Evolutionary conservation across 2,888 invertebrate genomes (phyloP).

Genomic region (Globia sparganii): DNA sequence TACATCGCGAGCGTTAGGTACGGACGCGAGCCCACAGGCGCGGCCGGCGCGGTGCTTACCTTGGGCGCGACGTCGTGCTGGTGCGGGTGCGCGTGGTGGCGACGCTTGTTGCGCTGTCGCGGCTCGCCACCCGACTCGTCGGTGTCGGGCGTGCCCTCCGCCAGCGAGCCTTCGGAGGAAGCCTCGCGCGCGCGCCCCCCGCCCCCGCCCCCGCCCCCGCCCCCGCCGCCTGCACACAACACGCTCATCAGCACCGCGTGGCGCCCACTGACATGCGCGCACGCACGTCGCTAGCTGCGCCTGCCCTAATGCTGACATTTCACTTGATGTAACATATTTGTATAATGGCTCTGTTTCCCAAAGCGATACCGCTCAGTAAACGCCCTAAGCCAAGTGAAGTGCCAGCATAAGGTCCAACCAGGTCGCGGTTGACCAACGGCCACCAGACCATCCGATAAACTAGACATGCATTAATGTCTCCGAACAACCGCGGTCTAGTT

Average conservation of each 20-base stretch:
- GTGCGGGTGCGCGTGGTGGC: constrained; percentile 85
- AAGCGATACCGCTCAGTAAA: not conserved
- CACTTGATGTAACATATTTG: constrained; percentile 5
- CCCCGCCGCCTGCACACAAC: constrained; percentile 41
- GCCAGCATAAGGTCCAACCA: not conserved
- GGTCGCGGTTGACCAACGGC: not conserved
- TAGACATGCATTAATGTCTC: not conserved
- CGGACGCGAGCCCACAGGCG: not conserved
- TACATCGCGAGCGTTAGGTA: not conserved
- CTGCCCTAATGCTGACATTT: not conserved
- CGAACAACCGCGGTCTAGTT: not conserved
- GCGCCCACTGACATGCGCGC: too few relatives aligned
- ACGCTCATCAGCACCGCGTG: not conserved
- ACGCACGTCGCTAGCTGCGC: not conserved
- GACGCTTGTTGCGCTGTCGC: constrained; percentile 85
- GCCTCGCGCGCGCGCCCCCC: constrained; percentile 84
- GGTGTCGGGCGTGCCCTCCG: constrained; percentile 93
- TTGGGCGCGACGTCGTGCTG: constrained; percentile 77
- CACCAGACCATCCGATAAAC: not conserved
- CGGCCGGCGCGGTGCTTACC: constrained; percentile 58
- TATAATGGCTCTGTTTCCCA: not conserved
- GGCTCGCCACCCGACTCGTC: constrained; percentile 91
- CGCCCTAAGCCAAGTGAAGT: not conserved
- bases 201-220: constrained; percentile 68
- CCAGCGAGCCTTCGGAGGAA: constrained; percentile 93